Evolutionary conservation across 64 coral and sea anemone species (phyloP), one percentile per base, ranked within the genome.

Genomic region (Acropora tenuis): DNA sequence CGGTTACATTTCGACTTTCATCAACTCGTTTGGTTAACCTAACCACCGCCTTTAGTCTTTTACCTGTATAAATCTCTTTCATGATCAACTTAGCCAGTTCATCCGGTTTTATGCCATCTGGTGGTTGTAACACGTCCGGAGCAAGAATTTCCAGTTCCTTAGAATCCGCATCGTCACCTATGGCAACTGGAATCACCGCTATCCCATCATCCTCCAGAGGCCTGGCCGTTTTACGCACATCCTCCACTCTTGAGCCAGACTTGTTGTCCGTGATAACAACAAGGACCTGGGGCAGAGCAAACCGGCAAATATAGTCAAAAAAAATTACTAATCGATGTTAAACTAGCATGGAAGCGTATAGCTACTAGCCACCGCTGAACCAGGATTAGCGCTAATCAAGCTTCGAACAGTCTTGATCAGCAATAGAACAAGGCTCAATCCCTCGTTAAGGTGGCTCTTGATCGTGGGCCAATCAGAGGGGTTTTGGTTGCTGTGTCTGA

Each of bases 221-320:
- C 66, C 79, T 87, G 55, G 92, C 91, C 65, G 92, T 88, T 55
- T 48, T 41, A 18, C 67, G 90, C 5, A 97, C 73, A 80, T 90
- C 89, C 20, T 78, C 88, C 30, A 41, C 78, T 12, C 30, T 88
- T 41, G 92, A 86, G 15, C 86, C 95, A 7, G 95, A 97, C 20
- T 66, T 69, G 17, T 79, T 93, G 89, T 97, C 95, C 45, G 87
- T 92, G 49, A 97, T 76, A 2, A 97, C 74, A 41, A 97, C 92
- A 1, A 97, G 55, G 30, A 92, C 88, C 59, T 94, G 43, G n/a
- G 61, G 72, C 15, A 85, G 68, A 71, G 7, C 9, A 76, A 12
- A 50, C 46, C 10, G 45, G 46, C 7, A 15, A 78, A 47, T 16
- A 18, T 13, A 18, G 45, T 48, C 11, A 2, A 6, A 30, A 30